A percentile compares a stretch with the other conserved stretches of the same genome.
phyloP scores from a whole-genome alignment of 1,140 invertebrate species.

The Nephotettix cincticeps region DNA sequence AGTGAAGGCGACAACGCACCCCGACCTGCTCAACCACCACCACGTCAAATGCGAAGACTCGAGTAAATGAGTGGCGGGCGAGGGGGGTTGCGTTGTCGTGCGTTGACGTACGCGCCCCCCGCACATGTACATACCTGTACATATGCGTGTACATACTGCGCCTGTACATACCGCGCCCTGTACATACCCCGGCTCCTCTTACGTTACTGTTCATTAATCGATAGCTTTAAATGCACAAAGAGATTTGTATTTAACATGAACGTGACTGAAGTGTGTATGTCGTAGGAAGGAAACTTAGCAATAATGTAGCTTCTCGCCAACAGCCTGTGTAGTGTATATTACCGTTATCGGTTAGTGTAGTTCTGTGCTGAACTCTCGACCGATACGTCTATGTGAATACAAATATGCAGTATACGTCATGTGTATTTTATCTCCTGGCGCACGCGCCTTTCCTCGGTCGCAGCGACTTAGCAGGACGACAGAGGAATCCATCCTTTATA shows the following conservation, averaged over 20 bases:
- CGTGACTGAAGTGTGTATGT: conserved; percentile 3
- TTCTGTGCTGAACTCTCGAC: not conserved
- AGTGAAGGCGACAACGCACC: conserved; percentile 32
- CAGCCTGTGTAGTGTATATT: conserved; percentile 28
- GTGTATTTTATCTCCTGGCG: not conserved
- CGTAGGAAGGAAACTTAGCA: conserved; percentile 17
- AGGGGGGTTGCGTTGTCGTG: not conserved
- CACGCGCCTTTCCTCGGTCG: too few relatives aligned
- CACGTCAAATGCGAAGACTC: conserved; percentile 13
- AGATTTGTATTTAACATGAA: conserved; percentile 24
- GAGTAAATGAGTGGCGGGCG: conserved; percentile 5
- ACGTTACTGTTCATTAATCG: conserved; percentile 10
- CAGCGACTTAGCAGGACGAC: too few relatives aligned
- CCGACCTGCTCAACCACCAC: conserved; percentile 34
- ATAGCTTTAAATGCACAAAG: conserved; percentile 28
- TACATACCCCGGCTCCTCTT: not conserved
- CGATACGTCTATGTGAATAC: conserved; percentile 30
- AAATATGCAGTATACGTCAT: conserved; percentile 12
- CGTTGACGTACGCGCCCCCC: not conserved
- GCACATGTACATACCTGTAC: conserved; percentile 8
- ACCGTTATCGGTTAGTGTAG: conserved; percentile 5
- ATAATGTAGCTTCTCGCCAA: conserved; percentile 26
- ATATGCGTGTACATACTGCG: not conserved
- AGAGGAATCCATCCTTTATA: too few relatives aligned
- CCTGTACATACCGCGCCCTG: not conserved